These are phyloP conservation scores for Fulmarus glacialis DNA, from an alignment of 2,113 vertebrate species.

Conservation along the genomic window DNA sequence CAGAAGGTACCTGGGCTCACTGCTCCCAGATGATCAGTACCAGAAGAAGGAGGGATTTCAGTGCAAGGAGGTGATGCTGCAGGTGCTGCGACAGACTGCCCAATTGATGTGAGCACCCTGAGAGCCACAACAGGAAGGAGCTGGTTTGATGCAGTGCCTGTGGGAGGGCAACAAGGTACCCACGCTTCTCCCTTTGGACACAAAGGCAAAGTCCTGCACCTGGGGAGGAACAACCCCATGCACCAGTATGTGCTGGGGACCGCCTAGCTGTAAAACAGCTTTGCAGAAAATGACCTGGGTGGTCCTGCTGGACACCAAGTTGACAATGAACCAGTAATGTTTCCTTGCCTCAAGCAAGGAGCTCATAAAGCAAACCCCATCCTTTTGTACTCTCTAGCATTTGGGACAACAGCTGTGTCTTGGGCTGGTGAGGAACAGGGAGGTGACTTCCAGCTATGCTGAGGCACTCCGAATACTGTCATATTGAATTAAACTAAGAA, in stretches of 20 bases:
- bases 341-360: background rate
- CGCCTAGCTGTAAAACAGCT: background rate
- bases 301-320: rapidly evolving
- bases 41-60: background rate
- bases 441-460: background rate
- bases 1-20: background rate
- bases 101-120: background rate
- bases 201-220: background rate
- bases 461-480: background rate
- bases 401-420: background rate
- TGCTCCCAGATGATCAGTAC: no score
- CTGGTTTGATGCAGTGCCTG: background rate
- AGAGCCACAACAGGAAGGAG: background rate
- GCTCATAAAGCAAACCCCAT: background rate
- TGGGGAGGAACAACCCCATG: background rate
- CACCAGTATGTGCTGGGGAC: background rate
- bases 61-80: background rate
- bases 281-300: background rate
- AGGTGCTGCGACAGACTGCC: background rate
- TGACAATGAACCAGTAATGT: background rate
- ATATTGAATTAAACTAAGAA: background rate
- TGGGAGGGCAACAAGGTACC: background rate
- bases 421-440: background rate
- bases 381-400: background rate
- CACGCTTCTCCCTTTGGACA: background rate